Evolutionary conservation across 2,888 invertebrate genomes (phyloP), one percentile per base, ranked within the genome.

Genomic region (Pandemis corylana): DNA sequence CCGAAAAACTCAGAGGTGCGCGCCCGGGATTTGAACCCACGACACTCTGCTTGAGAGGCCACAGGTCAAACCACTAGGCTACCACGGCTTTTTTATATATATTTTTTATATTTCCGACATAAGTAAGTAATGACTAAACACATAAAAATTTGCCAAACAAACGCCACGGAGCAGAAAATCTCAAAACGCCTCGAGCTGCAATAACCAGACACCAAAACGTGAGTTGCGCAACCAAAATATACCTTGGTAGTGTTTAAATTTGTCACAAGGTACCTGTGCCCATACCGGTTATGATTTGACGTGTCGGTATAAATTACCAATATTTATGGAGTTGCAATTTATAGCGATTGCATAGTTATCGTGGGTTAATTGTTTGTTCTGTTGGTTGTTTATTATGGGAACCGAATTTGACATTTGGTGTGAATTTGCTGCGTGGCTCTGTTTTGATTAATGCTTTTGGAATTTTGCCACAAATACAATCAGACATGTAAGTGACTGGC

Each of bases 341-440:
- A 83, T 85, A 80, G 80, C 81, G 80, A 85, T 87, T 85, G 84
- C 87, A 87, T 87, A 88, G 88, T 87, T 83, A 85, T 86, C 80
- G 83, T 73, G 75, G 75, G 80, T 78, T 87, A 88, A 90, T 89
- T 87, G 86, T 88, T 87, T 85, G 78, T 81, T 80, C 79, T 59
- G 69, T 46, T 66, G 59, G 68, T 69, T 70, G 65, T 70, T 74
- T 74, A 71, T 46, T 61, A 64, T 75, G 75, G 71, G 75, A 75
- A 75, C 67, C 53, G 41, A 62, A 66, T 62, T 71, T 71, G 75
- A 62, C 70, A 75, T 71, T 75, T 75, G 7, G 65, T 66, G n/a
- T 41, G 67, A 53, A 15, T 7, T 7, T 5, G 41, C 20, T 75
- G 66, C 53, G 66, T 64, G 51, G 13, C 10, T 64, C 51, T 36